phyloP scores from a whole-genome alignment of 2,113 vertebrate species.

The Hepsetus odoe region DNA sequence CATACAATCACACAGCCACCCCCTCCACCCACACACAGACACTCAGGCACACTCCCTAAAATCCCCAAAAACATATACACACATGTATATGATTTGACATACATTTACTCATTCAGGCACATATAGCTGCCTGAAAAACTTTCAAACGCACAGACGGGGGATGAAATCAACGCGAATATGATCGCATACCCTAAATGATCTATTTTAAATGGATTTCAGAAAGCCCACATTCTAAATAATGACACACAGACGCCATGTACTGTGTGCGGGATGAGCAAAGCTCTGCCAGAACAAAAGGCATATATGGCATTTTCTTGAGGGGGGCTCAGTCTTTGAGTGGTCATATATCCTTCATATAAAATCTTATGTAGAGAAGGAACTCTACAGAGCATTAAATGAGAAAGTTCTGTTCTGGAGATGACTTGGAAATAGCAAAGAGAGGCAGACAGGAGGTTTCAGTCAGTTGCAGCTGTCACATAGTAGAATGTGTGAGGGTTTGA shows the following conservation, averaged over 20 bases:
- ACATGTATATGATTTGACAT: background rate
- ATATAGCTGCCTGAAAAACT: background rate
- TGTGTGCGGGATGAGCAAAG: constrained; percentile 1
- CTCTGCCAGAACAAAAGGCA: constrained; percentile 19
- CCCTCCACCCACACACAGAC: constrained; percentile 5
- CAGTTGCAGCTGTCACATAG: constrained; percentile 38
- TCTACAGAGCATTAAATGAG: background rate
- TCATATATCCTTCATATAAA: constrained; percentile 46
- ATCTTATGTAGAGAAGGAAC: background rate
- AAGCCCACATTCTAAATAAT: background rate
- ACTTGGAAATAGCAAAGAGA: constrained; percentile 12
- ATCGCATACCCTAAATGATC: background rate
- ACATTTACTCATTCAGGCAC: background rate
- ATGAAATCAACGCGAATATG: background rate
- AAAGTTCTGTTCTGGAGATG: constrained; percentile 8
- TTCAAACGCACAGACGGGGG: background rate
- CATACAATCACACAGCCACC: constrained; percentile 33
- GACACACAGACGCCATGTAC: background rate
- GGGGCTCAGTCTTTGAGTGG: background rate
- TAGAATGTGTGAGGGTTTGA: background rate
- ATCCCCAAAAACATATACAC: background rate
- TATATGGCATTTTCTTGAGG: background rate
- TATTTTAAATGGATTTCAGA: background rate
- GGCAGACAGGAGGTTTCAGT: constrained; percentile 29
- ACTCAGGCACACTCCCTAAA: background rate